Base-by-base conservation (phyloP, 2,113 vertebrate species). In the Ranitomeya variabilis region DNA sequence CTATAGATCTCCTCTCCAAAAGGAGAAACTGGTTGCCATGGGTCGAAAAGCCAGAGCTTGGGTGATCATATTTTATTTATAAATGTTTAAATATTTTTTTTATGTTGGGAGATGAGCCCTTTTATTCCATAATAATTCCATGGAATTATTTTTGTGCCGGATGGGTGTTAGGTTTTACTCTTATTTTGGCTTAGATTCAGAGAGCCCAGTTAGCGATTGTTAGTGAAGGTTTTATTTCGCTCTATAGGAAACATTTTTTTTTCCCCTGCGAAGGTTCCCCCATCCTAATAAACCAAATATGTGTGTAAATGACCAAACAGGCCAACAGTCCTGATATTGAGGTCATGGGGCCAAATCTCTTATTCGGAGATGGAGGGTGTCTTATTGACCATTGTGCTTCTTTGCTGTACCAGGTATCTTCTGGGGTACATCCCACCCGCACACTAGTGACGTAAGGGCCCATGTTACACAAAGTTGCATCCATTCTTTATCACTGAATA, bases 371-470 rank as follows among this genome's bases (percentile, higher is more conserved):
- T 23, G 2, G 9, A 37, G 1, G 21, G 3, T 13, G 26, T 4
- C 13, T 73, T 73, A 13, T 16, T 31, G 21, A 37, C n/a, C 67
- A 14, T 2, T 3, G 12, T 12, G 67, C 67, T 69, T 26, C 67
- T 69, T 3, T 73, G 7, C 69, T 31, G 69, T 7, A 16, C n/a
- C 59, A 18, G 11, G 60, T 23, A 11, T 13, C 55, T 80, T 23
- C 52, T 86, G 31, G 23, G 16, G 71, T 85, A 74, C 84, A 76
- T 86, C 74, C 83, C 83, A 59, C 59, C 13, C 21, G 16, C 26
- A 59, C 54, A 18, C 19, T 31, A 26, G 55, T 18, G 2, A 45
- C 3, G 74, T 51, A 37, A 19, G 37, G 37, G 37, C 73, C 10
- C 69, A 73, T 3, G 67, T 77, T 19, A 45, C 13, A 45, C 37